Percentiles rank a stretch among this genome's conserved stretches.
These are phyloP conservation scores for Bhutanitis thaidina DNA, from an alignment of 2,888 invertebrate species.

Conservation along the genomic window DNA sequence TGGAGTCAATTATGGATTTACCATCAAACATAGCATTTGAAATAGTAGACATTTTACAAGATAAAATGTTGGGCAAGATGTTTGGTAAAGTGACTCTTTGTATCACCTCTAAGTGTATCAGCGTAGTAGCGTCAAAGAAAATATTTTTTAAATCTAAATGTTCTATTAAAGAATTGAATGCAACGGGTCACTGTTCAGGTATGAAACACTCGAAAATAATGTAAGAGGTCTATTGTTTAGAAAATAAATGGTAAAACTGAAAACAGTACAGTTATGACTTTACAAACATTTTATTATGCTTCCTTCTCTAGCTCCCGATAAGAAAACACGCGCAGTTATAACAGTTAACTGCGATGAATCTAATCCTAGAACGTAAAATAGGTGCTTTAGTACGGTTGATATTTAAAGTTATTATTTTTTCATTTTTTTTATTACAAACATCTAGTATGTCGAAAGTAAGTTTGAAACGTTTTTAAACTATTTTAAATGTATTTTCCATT, in stretches of 20 bases:
- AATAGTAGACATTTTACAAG: slow-evolving; percentile 64
- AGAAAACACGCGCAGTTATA: background rate
- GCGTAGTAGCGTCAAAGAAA: slow-evolving; percentile 56
- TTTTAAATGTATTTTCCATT: background rate
- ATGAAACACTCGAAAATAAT: slow-evolving; percentile 46
- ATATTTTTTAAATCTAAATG: slow-evolving; percentile 57
- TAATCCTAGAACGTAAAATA: slow-evolving; percentile 10
- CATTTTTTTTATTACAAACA: slow-evolving; percentile 12
- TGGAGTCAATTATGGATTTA: slow-evolving; percentile 67
- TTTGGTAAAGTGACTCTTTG: slow-evolving; percentile 67
- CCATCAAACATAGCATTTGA: slow-evolving; percentile 63
- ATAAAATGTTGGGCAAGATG: slow-evolving; percentile 60
- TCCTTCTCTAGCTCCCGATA: slow-evolving; percentile 6
- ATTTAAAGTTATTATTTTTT: slow-evolving; percentile 9
- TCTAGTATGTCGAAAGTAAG: slow-evolving; percentile 18
- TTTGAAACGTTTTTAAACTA: background rate
- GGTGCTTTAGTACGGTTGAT: slow-evolving; percentile 7
- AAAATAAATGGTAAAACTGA: slow-evolving; percentile 37
- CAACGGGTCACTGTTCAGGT: slow-evolving; percentile 55
- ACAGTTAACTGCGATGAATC: background rate
- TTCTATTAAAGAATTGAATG: slow-evolving; percentile 47
- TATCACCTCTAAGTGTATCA: slow-evolving; percentile 59
- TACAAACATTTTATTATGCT: background rate
- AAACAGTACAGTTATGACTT: slow-evolving; percentile 21
- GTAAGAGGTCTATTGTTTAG: slow-evolving; percentile 41